Evolutionary conservation across 2,888 invertebrate species (phyloP), one percentile per base, ranked within the genome.

Genomic region (Xiphydria camelus): DNA sequence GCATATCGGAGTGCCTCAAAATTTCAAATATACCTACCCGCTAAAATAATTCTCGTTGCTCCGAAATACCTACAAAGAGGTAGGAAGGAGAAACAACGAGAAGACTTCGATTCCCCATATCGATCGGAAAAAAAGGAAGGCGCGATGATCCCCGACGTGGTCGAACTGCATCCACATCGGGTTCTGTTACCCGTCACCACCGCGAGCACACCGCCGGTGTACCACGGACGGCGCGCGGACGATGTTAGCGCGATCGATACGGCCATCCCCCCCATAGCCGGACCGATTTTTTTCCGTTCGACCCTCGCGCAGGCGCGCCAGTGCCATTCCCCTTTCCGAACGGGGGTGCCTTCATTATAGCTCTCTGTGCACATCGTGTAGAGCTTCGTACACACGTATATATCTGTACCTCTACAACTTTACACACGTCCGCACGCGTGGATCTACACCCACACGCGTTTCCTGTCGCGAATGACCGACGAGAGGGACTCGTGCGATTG

Each of bases 261-360:
- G 65, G 57, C 59, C 64, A 61, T 59, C 66, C 62, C 57, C 75
- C 77, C 75, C 73, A 74, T 77, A 78, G 78, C 78, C 78, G 78
- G 76, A 75, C 80, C 80, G 82, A 82, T 82, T 82, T 82, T 82
- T 82, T 82, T 80, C 63, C 62, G 55, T 64, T 62, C 64, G 61
- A 66, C 61, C 55, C 60, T 57, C 56, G 66, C 65, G 65, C 65
- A 39, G 59, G 68, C 68, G 68, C 62, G 9, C 10, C 36, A 6
- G 38, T 25, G 33, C 34, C 41, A 48, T 40, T 50, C 57, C 59
- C 57, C 59, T 53, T 53, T 57, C 51, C 54, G 60, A 54, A 57
- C 54, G 47, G 45, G 55, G 52, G 53, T 51, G 55, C 54, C 57
- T 57, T 59, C 61, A 57, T 65, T 63, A 63, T 61, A 59, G 47